phyloP scores from a whole-genome alignment of 2,797 vertebrate species.

The Epinephelus awoara region DNA sequence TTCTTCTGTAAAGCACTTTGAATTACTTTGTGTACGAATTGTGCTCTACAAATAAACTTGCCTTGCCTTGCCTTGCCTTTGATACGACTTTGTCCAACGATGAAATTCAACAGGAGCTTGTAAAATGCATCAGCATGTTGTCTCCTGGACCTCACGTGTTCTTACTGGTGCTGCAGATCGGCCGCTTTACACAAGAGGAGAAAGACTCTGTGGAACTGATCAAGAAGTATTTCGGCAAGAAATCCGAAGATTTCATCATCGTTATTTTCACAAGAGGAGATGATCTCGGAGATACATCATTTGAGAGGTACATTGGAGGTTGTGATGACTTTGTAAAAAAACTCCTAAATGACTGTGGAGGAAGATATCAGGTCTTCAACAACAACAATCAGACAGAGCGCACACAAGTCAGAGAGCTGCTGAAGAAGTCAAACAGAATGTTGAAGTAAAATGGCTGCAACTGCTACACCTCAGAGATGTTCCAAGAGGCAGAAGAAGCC shows the following conservation, averaged over 20 bases:
- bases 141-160: slow-evolving; percentile 18
- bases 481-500: background rate
- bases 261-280: slow-evolving; percentile 16
- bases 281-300: accelerated
- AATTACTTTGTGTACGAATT: too few relatives aligned
- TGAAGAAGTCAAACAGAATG: background rate
- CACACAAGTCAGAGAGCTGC: background rate
- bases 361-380: slow-evolving; percentile 2
- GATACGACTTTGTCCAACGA: slow-evolving; percentile 1
- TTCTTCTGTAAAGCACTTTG: too few relatives aligned
- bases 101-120: background rate
- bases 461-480: slow-evolving; percentile 37
- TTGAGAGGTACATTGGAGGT: background rate
- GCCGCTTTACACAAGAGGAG: background rate
- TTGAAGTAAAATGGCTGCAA: background rate
- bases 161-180: background rate
- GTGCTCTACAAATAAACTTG: too few relatives aligned
- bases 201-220: slow-evolving; percentile 6
- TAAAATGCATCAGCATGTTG: slow-evolving; percentile 5
- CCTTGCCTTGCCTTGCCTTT: too few relatives aligned
- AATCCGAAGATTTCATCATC: background rate
- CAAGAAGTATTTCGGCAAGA: background rate
- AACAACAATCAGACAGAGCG: background rate
- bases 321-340: background rate
- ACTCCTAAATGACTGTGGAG: background rate